Evolutionary conservation across 2,888 invertebrate species (phyloP).

Genomic region (Oxytorus armatus): DNA sequence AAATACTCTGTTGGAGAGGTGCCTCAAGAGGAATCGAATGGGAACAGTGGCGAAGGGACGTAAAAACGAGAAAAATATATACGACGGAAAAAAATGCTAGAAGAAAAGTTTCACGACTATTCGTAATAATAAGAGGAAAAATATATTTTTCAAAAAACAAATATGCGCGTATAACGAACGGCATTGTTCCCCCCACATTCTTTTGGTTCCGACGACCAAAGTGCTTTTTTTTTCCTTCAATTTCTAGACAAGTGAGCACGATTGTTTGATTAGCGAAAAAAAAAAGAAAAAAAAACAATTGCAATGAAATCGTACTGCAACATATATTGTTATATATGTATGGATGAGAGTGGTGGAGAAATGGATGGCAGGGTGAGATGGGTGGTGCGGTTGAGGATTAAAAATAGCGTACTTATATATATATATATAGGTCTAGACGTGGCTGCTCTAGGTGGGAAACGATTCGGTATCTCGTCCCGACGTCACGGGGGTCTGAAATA

Average conservation of each 20-base stretch:
- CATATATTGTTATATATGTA: conserved; percentile 9
- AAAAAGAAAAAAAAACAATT: background rate
- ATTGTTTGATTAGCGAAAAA: conserved; percentile 3
- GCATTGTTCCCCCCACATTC: background rate
- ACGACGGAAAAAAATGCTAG: too few species aligned
- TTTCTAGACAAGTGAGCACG: too few species aligned
- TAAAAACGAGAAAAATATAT: too few species aligned
- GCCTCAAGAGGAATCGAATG: too few species aligned
- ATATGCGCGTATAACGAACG: too few species aligned
- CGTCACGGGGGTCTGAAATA: conserved; percentile 84
- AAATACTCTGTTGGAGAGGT: too few species aligned
- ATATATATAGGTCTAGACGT: conserved; percentile 35
- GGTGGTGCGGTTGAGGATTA: conserved; percentile 57
- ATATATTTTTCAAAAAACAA: too few species aligned
- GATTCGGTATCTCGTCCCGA: conserved; percentile 84
- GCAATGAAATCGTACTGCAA: background rate
- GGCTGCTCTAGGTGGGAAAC: conserved; percentile 81
- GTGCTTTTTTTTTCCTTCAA: background rate
- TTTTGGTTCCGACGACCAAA: background rate
- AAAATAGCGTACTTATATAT: conserved; percentile 65
- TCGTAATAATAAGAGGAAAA: too few species aligned
- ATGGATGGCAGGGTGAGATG: conserved; percentile 12
- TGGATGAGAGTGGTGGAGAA: background rate
- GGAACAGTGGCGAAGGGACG: too few species aligned
- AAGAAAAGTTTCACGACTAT: too few species aligned